These are phyloP conservation scores for Carassius gibelio DNA, from an alignment of 2,113 vertebrate genomes.

Conservation along the genomic window DNA sequence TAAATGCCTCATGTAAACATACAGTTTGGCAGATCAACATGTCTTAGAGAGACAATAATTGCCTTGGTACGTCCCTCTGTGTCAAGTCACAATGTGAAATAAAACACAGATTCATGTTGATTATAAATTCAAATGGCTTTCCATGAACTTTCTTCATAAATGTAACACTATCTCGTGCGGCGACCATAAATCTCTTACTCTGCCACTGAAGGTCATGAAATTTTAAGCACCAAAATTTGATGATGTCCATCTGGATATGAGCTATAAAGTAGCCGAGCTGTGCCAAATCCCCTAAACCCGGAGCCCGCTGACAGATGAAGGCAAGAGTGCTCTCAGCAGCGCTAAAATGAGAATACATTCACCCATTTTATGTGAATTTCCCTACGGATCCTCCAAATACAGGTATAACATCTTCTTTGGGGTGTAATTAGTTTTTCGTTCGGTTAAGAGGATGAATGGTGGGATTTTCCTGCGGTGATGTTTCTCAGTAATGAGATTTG, in stretches of 20 bases:
- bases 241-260: slow-evolving; percentile 26
- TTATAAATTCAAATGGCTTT: slow-evolving; percentile 18
- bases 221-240: slow-evolving; percentile 21
- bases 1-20: neutral
- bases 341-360: slow-evolving; percentile 31
- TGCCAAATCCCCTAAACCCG: slow-evolving; percentile 35
- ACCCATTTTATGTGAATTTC: slow-evolving; percentile 41
- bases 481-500: neutral
- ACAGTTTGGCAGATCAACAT: slow-evolving; percentile 24
- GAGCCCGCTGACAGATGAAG: slow-evolving; percentile 45
- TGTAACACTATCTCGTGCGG: neutral
- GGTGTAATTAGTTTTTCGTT: neutral
- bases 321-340: slow-evolving; percentile 12
- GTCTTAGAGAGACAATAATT: slow-evolving; percentile 18
- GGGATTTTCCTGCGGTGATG: neutral
- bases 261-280: neutral
- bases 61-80: neutral
- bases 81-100: neutral
- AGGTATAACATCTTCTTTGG: neutral
- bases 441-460: neutral
- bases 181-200: neutral
- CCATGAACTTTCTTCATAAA: neutral
- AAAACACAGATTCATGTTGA: neutral
- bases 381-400: slow-evolving; percentile 1
- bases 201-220: slow-evolving; percentile 20